Evolutionary conservation across 2,113 vertebrate species (phyloP).

Genomic region (Nothoprocta perdicaria): DNA sequence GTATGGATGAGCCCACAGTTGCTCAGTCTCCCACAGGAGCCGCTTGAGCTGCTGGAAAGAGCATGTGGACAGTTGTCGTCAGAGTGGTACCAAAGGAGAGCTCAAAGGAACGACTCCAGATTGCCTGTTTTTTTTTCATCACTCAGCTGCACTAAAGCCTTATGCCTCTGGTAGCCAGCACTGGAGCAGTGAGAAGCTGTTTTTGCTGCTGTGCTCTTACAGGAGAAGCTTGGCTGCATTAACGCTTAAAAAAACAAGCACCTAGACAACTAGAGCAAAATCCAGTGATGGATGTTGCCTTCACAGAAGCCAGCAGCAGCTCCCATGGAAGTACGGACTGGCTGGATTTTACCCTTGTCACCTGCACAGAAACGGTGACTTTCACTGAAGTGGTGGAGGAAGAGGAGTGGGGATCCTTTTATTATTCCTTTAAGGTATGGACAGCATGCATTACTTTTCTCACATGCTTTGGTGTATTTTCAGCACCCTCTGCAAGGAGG

Average conservation of each 20-base stretch:
- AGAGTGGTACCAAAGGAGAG: not conserved
- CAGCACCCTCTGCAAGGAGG: not conserved
- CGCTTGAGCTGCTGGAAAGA: not conserved
- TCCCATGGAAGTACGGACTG: not conserved
- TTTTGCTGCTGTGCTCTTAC: not conserved
- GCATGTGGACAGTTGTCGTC: not conserved
- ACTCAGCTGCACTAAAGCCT: constrained; percentile 65
- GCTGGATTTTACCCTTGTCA: constrained; percentile 42
- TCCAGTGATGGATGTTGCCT: constrained; percentile 62
- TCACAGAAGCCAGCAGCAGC: constrained; percentile 60
- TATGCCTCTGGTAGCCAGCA: constrained; percentile 55
- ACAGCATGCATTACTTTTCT: not conserved
- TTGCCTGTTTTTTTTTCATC: not conserved
- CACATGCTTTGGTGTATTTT: not conserved
- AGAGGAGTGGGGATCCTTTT: constrained; percentile 79
- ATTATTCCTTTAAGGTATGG: constrained; percentile 82
- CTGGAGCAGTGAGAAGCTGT: constrained; percentile 53
- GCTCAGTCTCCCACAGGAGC: not conserved
- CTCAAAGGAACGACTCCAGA: constrained; percentile 15
- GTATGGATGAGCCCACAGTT: rapidly evolving
- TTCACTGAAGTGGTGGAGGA: constrained; percentile 64
- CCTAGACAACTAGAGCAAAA: not conserved
- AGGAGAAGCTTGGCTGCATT: constrained; percentile 11
- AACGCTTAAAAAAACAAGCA: constrained; percentile 25
- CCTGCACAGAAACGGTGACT: constrained; percentile 66